Conservation (phyloP, 2,113 vertebrate genomes). For the Brachyhypopomus gauderio region DNA sequence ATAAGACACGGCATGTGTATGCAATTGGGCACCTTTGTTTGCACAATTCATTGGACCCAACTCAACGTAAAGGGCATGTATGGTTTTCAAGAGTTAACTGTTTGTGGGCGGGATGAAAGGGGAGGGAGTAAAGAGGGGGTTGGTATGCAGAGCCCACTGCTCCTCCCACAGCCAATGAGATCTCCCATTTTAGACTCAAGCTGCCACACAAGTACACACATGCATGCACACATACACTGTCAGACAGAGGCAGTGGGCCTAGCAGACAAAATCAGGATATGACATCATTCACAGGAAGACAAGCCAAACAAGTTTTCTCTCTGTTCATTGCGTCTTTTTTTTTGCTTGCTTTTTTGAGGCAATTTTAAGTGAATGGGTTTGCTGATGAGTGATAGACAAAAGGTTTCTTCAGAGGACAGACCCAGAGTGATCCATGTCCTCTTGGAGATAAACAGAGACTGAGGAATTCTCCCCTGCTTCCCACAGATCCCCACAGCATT, state of each 20-base stretch:
- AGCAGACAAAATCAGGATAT: slow-evolving; percentile 86
- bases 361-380: slow-evolving; percentile 58
- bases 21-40: too few relatives aligned
- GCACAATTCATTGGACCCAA: background rate
- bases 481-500: slow-evolving; percentile 60
- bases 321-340: slow-evolving; percentile 45
- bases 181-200: slow-evolving; percentile 42
- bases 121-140: slow-evolving; percentile 15
- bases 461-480: slow-evolving; percentile 60
- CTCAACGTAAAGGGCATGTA: background rate
- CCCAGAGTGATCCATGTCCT: slow-evolving; percentile 54
- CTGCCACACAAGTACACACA: slow-evolving; percentile 47
- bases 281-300: slow-evolving; percentile 83
- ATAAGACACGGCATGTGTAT: too few relatives aligned
- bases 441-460: slow-evolving; percentile 52
- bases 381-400: slow-evolving; percentile 43
- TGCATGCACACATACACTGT: slow-evolving; percentile 38
- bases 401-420: slow-evolving; percentile 51
- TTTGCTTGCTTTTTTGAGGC: slow-evolving; percentile 50
- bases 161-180: slow-evolving; percentile 50
- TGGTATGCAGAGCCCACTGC: slow-evolving; percentile 28
- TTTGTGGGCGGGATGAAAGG: slow-evolving; percentile 16
- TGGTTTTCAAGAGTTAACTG: slow-evolving; percentile 10
- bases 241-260: slow-evolving; percentile 61
- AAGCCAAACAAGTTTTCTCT: slow-evolving; percentile 71